phyloP scores from a whole-genome alignment of 1,140 invertebrate genomes.

The Drosophila azteca region DNA sequence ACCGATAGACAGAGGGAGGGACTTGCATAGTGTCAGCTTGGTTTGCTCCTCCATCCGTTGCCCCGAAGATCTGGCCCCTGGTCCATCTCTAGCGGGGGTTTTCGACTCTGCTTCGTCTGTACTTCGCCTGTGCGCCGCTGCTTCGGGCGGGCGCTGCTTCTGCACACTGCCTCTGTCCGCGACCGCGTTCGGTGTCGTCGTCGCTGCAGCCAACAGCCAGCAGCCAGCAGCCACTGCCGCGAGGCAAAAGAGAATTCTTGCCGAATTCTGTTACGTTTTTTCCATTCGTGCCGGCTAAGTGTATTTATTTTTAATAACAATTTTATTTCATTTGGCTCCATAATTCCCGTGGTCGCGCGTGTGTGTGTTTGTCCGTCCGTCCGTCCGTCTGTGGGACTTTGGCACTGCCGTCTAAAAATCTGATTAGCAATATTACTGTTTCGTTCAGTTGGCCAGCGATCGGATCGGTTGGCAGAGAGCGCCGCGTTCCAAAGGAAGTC shows the following conservation, averaged over 20 bases:
- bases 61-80: no score
- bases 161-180: slow-evolving; percentile 40
- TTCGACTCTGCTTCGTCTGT: no score
- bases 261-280: slow-evolving; percentile 1
- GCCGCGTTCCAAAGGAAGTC: slow-evolving; percentile 3
- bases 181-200: slow-evolving; percentile 45
- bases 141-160: slow-evolving; percentile 8
- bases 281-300: slow-evolving; percentile 25
- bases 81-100: no score
- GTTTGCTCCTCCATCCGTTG: no score
- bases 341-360: neutral
- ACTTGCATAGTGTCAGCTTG: no score
- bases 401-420: neutral
- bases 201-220: no score
- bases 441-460: slow-evolving; percentile 17
- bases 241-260: slow-evolving; percentile 3
- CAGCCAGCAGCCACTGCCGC: neutral
- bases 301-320: slow-evolving; percentile 19
- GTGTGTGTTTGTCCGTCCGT: no score
- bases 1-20: no score
- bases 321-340: neutral
- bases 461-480: slow-evolving; percentile 11
- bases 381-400: no score
- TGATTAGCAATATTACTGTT: slow-evolving; percentile 12
- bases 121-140: neutral